Evolutionary conservation across 2,797 vertebrate species (phyloP), one percentile per base, ranked within the genome.

Genomic region (Pipistrellus pygmaeus): DNA sequence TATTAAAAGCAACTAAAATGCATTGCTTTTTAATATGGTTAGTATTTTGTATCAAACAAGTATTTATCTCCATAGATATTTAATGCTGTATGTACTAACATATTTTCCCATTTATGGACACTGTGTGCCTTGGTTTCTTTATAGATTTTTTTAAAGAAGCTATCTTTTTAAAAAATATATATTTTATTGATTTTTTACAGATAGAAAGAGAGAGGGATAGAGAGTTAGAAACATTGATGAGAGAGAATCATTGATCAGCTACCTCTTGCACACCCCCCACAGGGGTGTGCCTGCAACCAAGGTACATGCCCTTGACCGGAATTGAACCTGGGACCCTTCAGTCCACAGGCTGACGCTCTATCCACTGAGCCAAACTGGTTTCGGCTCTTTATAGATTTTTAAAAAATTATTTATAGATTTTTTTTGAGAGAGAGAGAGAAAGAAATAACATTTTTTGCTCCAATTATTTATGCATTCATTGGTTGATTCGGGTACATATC

Each of bases 91-190:
- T 41, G 23, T 76, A 94, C 72, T 94, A 77, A 84, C 41, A 57
- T 57, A 30, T 23, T 85, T 69, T 94, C 60, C 46, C 14, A 30
- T 46, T 91, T 93, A 93, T 81, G 53, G 38, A 82, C 20, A 86
- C 60, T 86, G 13, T 85, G n/a, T 73, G 41, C 8, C 55, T 91
- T 95, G 46, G 55, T 21, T 91, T 91, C 82, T 88, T 90, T 72
- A 44, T 35, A 82, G 55, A 82, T 32, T 66, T 41, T 41, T 41
- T 41, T 41, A 41, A 41, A 41, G 6, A 41, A 41, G 38, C 38
- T 41, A 41, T 41, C 38, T 41, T 41, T 41, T 66, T 66, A 20
- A 4, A 66, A 64, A 18, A 66, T 66, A 41, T 41, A 41, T 32
- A 66, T 41, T 32, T 66, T 32, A 32, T 66, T 18, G 64, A 66